Evolutionary conservation across 1,140 invertebrate genomes (phyloP).

Genomic region (Druon quercuslanigerum): DNA sequence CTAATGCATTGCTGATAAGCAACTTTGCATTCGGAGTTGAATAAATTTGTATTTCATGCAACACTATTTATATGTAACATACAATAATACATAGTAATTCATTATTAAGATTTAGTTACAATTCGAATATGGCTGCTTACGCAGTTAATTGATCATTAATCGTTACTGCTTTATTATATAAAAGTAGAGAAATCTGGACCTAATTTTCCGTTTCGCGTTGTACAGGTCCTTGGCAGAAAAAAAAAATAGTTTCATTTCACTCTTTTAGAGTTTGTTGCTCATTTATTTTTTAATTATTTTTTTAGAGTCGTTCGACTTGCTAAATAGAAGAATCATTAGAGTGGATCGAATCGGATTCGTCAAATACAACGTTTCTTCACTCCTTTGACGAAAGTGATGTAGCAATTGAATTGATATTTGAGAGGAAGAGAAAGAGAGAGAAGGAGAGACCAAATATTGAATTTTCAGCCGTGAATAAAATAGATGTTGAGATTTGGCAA

Average conservation of each 20-base stretch:
- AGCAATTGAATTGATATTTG: slow-evolving; percentile 25
- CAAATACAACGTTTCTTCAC: slow-evolving; percentile 21
- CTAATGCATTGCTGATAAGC: slow-evolving; percentile 61
- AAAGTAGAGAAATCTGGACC: slow-evolving; percentile 52
- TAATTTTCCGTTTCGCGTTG: slow-evolving; percentile 42
- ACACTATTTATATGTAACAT: slow-evolving; percentile 59
- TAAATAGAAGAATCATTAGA: slow-evolving; percentile 25
- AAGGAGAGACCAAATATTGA: slow-evolving; percentile 25
- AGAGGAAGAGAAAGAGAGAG: slow-evolving; percentile 39
- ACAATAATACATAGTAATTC: slow-evolving; percentile 63
- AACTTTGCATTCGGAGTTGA: slow-evolving; percentile 69
- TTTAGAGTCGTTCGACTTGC: slow-evolving; percentile 33
- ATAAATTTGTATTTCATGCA: slow-evolving; percentile 56
- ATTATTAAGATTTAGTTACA: slow-evolving; percentile 66
- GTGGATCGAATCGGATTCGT: slow-evolving; percentile 11
- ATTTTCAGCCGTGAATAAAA: slow-evolving; percentile 41
- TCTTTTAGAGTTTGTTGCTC: slow-evolving; percentile 40
- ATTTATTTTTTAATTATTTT: no score
- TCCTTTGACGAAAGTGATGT: slow-evolving; percentile 17
- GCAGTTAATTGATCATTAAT: slow-evolving; percentile 52
- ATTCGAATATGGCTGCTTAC: slow-evolving; percentile 63
- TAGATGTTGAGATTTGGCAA: slow-evolving; percentile 34
- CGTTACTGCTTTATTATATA: slow-evolving; percentile 45
- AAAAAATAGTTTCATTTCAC: slow-evolving; percentile 38
- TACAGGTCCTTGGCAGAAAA: slow-evolving; percentile 30